phyloP scores from a whole-genome alignment of 2,113 vertebrate genomes.

The Phalacrocorax pelagicus region DNA sequence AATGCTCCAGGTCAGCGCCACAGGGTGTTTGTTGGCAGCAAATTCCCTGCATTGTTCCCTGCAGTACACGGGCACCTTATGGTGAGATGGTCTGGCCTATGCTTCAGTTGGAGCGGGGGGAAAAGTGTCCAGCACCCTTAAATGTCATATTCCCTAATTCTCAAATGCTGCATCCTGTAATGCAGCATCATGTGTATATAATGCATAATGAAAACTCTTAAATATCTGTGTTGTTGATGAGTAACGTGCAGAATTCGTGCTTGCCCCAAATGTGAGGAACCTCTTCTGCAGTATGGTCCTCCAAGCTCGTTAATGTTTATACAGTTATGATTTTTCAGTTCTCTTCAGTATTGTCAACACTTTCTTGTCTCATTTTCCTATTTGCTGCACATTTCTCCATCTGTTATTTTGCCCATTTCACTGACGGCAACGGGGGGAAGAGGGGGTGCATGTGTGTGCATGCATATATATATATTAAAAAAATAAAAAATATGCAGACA shows the following conservation, averaged over 20 bases:
- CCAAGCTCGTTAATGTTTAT: background rate
- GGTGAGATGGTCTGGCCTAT: background rate
- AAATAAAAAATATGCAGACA: background rate
- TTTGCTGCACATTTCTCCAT: background rate
- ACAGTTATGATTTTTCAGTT: background rate
- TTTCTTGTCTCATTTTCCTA: background rate
- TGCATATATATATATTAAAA: too few species aligned
- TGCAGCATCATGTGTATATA: background rate
- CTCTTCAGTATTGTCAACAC: background rate
- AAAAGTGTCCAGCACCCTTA: background rate
- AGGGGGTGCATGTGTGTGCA: rapidly evolving
- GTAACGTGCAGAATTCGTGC: background rate
- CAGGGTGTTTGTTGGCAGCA: background rate
- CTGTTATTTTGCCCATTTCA: background rate
- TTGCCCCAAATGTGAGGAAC: background rate
- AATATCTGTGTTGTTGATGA: background rate
- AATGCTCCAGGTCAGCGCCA: background rate
- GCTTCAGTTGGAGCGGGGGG: background rate
- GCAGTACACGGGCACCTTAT: background rate
- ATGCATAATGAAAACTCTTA: background rate
- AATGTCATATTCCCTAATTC: background rate
- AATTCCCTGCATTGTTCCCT: background rate
- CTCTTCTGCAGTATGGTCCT: background rate
- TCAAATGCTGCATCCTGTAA: background rate
- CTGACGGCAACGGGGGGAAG: background rate